Base-by-base conservation (phyloP, 1,140 invertebrate genomes). In the Drosophila yakuba region DNA sequence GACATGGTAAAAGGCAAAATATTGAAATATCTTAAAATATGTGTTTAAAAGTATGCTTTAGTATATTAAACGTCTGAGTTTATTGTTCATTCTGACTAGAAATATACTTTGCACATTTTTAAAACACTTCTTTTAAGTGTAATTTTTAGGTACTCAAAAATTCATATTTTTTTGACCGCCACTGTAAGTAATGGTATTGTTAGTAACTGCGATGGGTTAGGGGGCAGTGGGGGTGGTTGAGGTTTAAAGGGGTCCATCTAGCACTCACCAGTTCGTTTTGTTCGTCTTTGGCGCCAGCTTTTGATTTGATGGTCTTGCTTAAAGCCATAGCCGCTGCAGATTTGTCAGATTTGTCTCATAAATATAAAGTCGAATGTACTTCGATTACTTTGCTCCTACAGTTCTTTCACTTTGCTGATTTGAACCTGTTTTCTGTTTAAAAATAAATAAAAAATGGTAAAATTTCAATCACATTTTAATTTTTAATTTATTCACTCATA, bases 231-330 rank as follows among this genome's bases (percentile, higher is more conserved):
- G 23, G 25, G 23, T 45, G 41, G 20, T 20, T 20, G 20, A 2
- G 20, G 17, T 2, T 41, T 72, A 36, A 58, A 28, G 39, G 41
- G 43, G 14, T 12, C n/a, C 17, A n/a, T 23, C 12, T 39, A n/a
- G n/a, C 23, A 80, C 84, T 88, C 69, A 88, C 84, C 84, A 88
- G 74, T 78, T 89, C 84, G 64, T 74, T 89, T 78, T 88, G 84
- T 74, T 88, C 74, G 68, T 89, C 84, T 84, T 88, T 88, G 84
- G 84, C 80, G 67, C 77, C 84, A 78, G 84, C 66, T 71, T 84
- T 89, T 72, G 84, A 67, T 78, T 76, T 85, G 74, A 57, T 86
- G 56, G 79, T 79, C 36, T 86, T 89, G 66, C 84, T 88, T 66
- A 88, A 59, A 74, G 84, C 84, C 84, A 88, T 88, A 36, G 63